Conservation (phyloP, 2,797 vertebrate species). For the Lutjanus argentimaculatus region DNA sequence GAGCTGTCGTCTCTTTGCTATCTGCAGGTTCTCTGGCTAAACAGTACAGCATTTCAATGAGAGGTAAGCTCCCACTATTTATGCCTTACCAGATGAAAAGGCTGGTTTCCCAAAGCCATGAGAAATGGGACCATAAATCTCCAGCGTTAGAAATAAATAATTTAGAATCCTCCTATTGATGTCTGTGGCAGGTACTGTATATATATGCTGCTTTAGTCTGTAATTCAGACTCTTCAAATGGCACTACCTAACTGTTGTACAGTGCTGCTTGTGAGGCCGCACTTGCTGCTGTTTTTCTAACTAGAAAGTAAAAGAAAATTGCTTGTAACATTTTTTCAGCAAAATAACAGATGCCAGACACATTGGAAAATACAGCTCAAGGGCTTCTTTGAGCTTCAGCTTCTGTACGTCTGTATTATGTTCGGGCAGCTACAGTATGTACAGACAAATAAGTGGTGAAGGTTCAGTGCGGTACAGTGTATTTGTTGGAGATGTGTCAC, state of each 20-base stretch:
- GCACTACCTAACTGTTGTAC: conserved; percentile 10
- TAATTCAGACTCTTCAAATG: conserved; percentile 23
- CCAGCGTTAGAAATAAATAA: conserved; percentile 23
- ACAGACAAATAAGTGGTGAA: conserved; percentile 13
- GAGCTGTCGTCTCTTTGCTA: conserved; percentile 36
- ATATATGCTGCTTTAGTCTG: conserved; percentile 19
- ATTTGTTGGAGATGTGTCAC: conserved; percentile 16
- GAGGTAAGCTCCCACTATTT: conserved; percentile 17
- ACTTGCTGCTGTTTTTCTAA: conserved; percentile 36
- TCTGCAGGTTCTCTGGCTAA: conserved; percentile 52
- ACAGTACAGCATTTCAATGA: conserved; percentile 59
- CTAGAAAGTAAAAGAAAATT: conserved; percentile 37
- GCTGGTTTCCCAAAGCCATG: conserved; percentile 28
- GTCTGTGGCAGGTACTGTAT: conserved; percentile 28
- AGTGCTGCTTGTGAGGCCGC: conserved; percentile 18
- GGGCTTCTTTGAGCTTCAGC: conserved; percentile 31
- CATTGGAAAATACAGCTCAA: conserved; percentile 30
- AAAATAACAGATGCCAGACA: conserved; percentile 52
- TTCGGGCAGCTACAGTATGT: conserved; percentile 24
- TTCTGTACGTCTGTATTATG: conserved; percentile 22
- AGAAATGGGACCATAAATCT: conserved; percentile 43
- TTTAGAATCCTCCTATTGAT: conserved; percentile 33
- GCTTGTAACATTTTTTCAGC: conserved; percentile 36
- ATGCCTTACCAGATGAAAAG: conserved; percentile 33
- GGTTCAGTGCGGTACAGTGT: conserved; percentile 1